Conservation (phyloP, 2,797 vertebrate genomes). For the Calcarius lapponicus region DNA sequence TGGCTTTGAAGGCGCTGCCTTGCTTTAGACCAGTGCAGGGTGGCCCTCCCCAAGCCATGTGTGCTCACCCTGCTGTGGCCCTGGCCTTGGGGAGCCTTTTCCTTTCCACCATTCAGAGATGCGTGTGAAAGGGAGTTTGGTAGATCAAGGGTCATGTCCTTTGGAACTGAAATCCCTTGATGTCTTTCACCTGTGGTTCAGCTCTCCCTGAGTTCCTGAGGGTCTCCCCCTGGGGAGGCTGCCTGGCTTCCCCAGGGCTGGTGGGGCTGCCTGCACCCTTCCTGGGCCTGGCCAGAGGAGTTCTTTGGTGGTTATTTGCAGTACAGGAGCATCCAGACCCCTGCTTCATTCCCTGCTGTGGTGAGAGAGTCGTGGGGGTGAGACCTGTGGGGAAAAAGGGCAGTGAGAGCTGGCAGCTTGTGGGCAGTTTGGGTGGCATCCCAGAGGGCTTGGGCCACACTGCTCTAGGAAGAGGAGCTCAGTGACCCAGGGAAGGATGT, state of each 20-base stretch:
- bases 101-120: background rate
- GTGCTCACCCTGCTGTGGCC: background rate
- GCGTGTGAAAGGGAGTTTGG: background rate
- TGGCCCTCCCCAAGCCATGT: background rate
- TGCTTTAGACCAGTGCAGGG: background rate
- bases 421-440: background rate
- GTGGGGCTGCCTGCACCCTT: background rate
- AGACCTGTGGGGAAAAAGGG: background rate
- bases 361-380: background rate
- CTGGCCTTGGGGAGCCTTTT: background rate
- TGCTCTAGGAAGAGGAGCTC: rapidly evolving
- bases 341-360: background rate
- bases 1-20: constrained; percentile 5
- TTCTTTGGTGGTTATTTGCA: background rate
- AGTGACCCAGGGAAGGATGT: background rate
- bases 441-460: background rate
- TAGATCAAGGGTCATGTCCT: background rate
- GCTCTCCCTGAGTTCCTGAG: background rate
- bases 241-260: no score
- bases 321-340: rapidly evolving
- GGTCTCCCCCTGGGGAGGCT: background rate
- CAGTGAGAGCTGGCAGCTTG: background rate
- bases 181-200: background rate
- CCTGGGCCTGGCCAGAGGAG: background rate
- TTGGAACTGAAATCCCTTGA: background rate